A percentile compares a stretch with the other conserved stretches of the same genome.
Conservation (phyloP, 2,797 vertebrate genomes). For the Hippocampus kuda region DNA sequence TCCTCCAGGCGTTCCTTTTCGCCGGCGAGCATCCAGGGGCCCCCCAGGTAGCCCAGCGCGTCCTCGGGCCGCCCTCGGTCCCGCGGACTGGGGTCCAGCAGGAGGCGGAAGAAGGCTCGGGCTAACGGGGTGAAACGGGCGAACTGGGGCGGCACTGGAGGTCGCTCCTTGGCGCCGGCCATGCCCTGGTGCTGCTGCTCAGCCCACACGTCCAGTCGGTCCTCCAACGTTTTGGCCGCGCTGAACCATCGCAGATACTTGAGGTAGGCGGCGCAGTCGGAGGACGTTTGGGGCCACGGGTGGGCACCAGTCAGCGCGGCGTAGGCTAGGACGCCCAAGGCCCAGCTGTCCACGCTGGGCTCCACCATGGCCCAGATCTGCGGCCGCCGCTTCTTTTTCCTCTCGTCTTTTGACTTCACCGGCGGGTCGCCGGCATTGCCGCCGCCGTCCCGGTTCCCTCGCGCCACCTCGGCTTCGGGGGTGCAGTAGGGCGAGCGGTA, state of each 20-base stretch:
- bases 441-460: slow-evolving; percentile 37
- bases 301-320: slow-evolving; percentile 82
- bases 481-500: slow-evolving; percentile 79
- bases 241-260: slow-evolving; percentile 74
- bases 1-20: slow-evolving; percentile 32
- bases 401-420: not conserved
- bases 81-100: slow-evolving; percentile 66
- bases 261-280: slow-evolving; percentile 71
- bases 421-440: slow-evolving; percentile 11
- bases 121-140: slow-evolving; percentile 65
- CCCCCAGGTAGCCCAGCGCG: slow-evolving; percentile 63
- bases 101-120: slow-evolving; percentile 63
- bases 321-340: slow-evolving; percentile 81
- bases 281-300: slow-evolving; percentile 79
- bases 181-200: slow-evolving; percentile 5
- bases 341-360: slow-evolving; percentile 81
- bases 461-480: slow-evolving; percentile 68
- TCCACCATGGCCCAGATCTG: slow-evolving; percentile 69
- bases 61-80: slow-evolving; percentile 63
- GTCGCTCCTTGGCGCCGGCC: not conserved
- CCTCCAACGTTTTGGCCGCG: slow-evolving; percentile 3
- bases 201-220: slow-evolving; percentile 40
- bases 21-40: slow-evolving; percentile 61
- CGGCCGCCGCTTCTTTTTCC: slow-evolving; percentile 5
- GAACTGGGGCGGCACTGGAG: slow-evolving; percentile 65